Evolutionary conservation across 2,797 vertebrate species (phyloP).

Genomic region (Fratercula arctica): DNA sequence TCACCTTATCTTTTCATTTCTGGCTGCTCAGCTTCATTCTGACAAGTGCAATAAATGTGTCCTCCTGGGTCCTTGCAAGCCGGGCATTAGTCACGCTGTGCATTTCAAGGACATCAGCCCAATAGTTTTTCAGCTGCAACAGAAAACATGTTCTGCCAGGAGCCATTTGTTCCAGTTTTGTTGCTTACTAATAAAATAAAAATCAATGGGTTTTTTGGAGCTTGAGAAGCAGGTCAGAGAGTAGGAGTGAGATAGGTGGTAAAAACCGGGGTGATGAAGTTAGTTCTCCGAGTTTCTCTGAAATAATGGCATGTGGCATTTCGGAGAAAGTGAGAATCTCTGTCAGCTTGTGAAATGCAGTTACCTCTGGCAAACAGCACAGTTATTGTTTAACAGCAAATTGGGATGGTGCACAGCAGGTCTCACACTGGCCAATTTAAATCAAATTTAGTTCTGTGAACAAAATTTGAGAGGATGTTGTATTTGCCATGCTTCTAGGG

Average conservation of each 20-base stretch:
- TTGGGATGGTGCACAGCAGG: not conserved
- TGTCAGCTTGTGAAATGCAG: not conserved
- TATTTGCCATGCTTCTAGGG: not conserved
- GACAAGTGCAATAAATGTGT: conserved; percentile 62
- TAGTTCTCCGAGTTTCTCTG: not conserved
- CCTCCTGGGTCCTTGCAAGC: conserved; percentile 48
- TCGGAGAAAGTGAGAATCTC: not conserved
- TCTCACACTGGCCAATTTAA: not conserved
- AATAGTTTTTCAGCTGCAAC: conserved; percentile 55
- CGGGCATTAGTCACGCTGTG: conserved; percentile 57
- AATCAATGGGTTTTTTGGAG: not conserved
- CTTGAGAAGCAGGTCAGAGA: conserved; percentile 21
- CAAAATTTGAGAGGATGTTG: not conserved
- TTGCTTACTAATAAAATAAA: conserved; percentile 55
- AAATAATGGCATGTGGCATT: conserved; percentile 11
- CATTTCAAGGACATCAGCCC: conserved; percentile 61
- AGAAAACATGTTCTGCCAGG: conserved; percentile 42
- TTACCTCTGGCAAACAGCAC: not conserved
- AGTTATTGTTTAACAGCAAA: not conserved
- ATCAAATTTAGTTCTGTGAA: not conserved
- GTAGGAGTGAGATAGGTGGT: conserved; percentile 39
- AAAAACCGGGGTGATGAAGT: conserved; percentile 37
- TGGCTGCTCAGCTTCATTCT: conserved; percentile 52
- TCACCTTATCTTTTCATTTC: conserved; percentile 22
- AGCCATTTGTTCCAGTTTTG: conserved; percentile 60